Evolutionary conservation across 2,888 invertebrate species (phyloP).

Genomic region (Plusia festucae): DNA sequence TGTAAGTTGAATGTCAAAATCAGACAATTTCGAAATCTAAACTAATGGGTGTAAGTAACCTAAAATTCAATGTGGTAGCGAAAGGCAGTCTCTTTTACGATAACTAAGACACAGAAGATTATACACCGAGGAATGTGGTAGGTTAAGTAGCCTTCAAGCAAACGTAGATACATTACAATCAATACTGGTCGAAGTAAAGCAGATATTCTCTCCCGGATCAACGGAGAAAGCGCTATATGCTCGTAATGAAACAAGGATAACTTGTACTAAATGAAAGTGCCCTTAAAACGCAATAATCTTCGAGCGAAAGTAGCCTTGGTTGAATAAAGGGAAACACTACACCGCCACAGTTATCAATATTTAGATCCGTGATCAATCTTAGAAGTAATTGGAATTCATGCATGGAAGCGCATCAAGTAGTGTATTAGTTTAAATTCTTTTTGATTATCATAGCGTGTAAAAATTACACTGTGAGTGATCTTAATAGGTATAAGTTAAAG

Average conservation of each 20-base stretch:
- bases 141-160: neutral
- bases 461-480: neutral
- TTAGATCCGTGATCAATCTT: constrained; percentile 17
- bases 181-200: constrained; percentile 18
- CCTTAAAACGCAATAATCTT: constrained; percentile 64
- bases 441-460: neutral
- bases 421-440: constrained; percentile 2
- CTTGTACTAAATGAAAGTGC: constrained; percentile 68
- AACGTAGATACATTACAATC: neutral
- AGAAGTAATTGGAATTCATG: neutral
- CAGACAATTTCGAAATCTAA: neutral
- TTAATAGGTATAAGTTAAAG: neutral
- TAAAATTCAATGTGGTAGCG: too few species aligned
- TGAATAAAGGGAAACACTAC: constrained; percentile 62
- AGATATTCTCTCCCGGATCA: constrained; percentile 47
- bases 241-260: constrained; percentile 53
- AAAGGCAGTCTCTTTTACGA: too few species aligned
- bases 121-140: neutral
- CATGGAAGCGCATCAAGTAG: constrained; percentile 1
- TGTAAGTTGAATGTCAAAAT: neutral
- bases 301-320: constrained; percentile 73
- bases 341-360: constrained; percentile 46
- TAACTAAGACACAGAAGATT: neutral
- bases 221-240: constrained; percentile 51
- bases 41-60: too few species aligned